Conservation (phyloP, 37 sponge, comb jelly and placozoan genomes). For the Cladorhizidae sp. region DNA sequence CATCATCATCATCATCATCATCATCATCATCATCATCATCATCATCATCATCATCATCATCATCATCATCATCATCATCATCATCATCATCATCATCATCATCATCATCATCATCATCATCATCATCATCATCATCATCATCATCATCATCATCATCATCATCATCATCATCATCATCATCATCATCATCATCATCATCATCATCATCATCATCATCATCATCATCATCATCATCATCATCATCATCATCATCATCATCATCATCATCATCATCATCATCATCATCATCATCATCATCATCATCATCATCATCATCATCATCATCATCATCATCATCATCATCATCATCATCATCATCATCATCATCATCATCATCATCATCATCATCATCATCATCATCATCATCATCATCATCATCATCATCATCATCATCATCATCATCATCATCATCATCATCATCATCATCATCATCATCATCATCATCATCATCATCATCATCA, state of each 20-base stretch:
- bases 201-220: background rate
- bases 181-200: background rate
- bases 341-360: conserved; percentile 2
- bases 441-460: background rate
- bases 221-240: background rate
- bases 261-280: background rate
- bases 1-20: conserved; percentile 2
- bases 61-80: conserved; percentile 2
- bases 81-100: background rate
- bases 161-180: too few species aligned
- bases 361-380: background rate
- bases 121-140: too few species aligned
- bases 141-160: too few species aligned
- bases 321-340: conserved; percentile 4
- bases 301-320: background rate
- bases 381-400: background rate
- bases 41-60: conserved; percentile 2
- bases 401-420: background rate
- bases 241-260: background rate
- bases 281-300: background rate
- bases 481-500: conserved; percentile 4
- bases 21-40: background rate
- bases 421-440: background rate
- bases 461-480: conserved; percentile 2
- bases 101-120: background rate